Conservation (phyloP, 2,113 vertebrate species). For the Casuarius casuarius region DNA sequence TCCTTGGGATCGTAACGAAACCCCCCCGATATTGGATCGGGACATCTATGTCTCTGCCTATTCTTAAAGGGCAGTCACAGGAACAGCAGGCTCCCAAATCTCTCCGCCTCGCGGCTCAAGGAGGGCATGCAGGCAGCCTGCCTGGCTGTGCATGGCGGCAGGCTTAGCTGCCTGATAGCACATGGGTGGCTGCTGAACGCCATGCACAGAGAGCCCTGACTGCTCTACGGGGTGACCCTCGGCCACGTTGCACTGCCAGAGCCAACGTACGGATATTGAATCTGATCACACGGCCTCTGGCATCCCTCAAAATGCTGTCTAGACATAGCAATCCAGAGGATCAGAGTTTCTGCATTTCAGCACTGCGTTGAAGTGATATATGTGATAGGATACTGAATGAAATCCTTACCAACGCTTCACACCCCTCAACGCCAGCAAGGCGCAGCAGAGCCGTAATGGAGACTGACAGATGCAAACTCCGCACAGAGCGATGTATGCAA, state of each 20-base stretch:
- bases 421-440: not conserved
- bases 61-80: not conserved
- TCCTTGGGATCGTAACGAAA: too few species aligned
- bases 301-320: not conserved
- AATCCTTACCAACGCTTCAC: not conserved
- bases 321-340: not conserved
- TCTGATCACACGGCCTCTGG: not conserved
- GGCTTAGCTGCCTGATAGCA: not conserved
- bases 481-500: not conserved
- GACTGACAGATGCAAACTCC: not conserved
- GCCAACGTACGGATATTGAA: not conserved
- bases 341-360: not conserved
- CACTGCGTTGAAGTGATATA: not conserved
- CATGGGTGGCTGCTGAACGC: not conserved
- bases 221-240: not conserved
- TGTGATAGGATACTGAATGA: rapidly evolving
- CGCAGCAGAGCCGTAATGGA: not conserved
- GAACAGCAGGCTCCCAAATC: not conserved
- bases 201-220: not conserved
- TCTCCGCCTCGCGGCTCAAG: too few species aligned
- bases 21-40: too few species aligned
- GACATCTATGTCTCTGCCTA: too few species aligned
- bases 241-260: not conserved
- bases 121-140: not conserved
- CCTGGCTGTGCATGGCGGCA: not conserved